Conservation (phyloP, 1,140 invertebrate genomes). For the Oryctes rhinoceros region DNA sequence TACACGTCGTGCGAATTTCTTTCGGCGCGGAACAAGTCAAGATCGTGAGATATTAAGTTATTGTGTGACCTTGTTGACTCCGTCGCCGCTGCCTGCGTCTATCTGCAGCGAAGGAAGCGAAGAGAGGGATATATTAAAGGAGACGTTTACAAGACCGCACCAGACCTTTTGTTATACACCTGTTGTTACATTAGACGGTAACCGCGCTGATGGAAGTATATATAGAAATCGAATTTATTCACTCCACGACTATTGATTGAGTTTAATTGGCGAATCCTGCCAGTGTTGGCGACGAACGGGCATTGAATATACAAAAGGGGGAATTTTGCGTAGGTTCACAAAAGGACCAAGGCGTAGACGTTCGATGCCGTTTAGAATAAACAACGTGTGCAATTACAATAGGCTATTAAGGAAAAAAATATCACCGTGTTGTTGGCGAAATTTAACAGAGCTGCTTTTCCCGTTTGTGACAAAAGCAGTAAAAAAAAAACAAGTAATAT, state of each 20-base stretch:
- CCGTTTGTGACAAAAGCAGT: too few relatives aligned
- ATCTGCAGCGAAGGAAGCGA: constrained; percentile 3
- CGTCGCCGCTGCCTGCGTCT: constrained; percentile 6
- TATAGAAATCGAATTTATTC: constrained; percentile 2
- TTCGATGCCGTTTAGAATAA: not conserved
- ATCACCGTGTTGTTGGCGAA: too few relatives aligned
- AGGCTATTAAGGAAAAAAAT: too few relatives aligned
- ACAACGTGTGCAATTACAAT: too few relatives aligned
- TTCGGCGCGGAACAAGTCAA: constrained; percentile 7
- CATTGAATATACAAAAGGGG: not conserved
- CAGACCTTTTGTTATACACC: constrained; percentile 29
- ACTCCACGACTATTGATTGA: constrained; percentile 1
- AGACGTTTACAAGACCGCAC: not conserved
- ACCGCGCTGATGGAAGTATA: not conserved
- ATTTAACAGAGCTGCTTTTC: too few relatives aligned
- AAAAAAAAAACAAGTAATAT: too few relatives aligned
- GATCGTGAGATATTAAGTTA: constrained; percentile 30
- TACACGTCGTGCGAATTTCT: constrained; percentile 26
- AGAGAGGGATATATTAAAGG: constrained; percentile 10
- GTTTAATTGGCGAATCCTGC: constrained; percentile 12
- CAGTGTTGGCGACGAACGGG: not conserved
- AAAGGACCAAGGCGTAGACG: not conserved
- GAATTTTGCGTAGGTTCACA: not conserved
- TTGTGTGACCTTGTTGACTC: constrained; percentile 21
- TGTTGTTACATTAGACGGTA: not conserved